A percentile compares a stretch with the other conserved stretches of the same genome.
Conservation (phyloP, 2,888 invertebrate genomes). For the Cerastoderma edule region DNA sequence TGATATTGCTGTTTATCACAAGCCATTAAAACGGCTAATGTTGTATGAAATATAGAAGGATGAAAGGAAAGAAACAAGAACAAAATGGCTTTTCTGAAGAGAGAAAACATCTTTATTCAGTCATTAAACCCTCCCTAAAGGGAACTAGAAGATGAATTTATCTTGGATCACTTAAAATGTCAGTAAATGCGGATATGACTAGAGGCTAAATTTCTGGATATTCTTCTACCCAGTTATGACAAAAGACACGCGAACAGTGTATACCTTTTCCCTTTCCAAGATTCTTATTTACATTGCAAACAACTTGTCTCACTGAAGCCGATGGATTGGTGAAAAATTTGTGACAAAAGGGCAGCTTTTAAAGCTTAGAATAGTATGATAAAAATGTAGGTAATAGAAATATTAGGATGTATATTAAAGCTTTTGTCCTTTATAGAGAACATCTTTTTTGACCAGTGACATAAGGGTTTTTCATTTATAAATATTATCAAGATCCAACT, state of each 20-base stretch:
- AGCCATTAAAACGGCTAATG: not conserved
- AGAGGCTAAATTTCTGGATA: not conserved
- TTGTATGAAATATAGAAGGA: not conserved
- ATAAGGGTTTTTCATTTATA: no score
- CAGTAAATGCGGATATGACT: constrained; percentile 6
- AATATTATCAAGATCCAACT: constrained; percentile 7
- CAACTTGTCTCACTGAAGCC: no score
- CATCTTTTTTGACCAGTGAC: no score
- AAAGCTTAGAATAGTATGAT: no score
- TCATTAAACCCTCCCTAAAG: constrained; percentile 24
- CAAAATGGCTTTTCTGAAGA: constrained; percentile 14
- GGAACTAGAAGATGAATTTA: constrained; percentile 21
- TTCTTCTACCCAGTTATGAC: not conserved
- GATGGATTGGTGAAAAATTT: no score
- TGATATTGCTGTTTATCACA: constrained; percentile 3
- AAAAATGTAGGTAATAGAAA: no score
- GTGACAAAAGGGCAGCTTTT: no score
- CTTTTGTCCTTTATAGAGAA: no score
- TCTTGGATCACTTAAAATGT: constrained; percentile 21
- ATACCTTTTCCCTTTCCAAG: no score
- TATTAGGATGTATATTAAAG: no score
- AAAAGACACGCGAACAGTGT: not conserved
- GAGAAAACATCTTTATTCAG: constrained; percentile 21
- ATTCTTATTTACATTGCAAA: no score
- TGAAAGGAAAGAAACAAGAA: not conserved